phyloP scores from a whole-genome alignment of 2,797 vertebrate genomes.

The Odontamblyopus lacepedii region DNA sequence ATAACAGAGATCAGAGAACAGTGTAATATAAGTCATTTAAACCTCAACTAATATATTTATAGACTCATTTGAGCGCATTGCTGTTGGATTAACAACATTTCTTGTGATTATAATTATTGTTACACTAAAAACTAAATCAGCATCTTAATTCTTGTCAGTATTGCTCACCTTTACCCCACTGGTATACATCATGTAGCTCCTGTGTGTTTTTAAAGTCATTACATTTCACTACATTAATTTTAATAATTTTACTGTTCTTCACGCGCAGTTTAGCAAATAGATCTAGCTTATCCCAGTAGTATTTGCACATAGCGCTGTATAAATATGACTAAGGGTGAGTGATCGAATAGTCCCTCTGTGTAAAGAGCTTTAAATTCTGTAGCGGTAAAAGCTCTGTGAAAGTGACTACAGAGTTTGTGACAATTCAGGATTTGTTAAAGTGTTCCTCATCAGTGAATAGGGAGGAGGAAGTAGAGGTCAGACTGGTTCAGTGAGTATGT shows the following conservation, averaged over 20 bases:
- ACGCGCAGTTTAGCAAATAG: too few species aligned
- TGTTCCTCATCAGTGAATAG: background rate
- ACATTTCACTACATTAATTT: background rate
- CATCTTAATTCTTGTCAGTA: too few species aligned
- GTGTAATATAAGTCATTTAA: background rate
- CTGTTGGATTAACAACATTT: background rate
- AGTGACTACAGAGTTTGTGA: background rate
- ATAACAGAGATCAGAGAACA: too few species aligned
- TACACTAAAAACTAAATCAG: too few species aligned
- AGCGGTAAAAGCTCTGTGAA: background rate
- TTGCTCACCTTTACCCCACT: background rate
- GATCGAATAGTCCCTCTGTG: background rate
- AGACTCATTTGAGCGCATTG: background rate
- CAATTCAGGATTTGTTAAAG: background rate
- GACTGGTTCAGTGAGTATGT: background rate
- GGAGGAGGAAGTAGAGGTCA: conserved; percentile 12
- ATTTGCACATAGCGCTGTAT: background rate
- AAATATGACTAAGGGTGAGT: background rate
- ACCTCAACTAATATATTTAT: background rate
- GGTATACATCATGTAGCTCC: background rate
- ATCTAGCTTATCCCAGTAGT: background rate
- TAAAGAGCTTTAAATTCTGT: background rate
- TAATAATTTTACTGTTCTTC: background rate
- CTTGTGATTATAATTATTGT: too few species aligned
- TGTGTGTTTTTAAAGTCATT: background rate